phyloP scores from a whole-genome alignment of 23 tunicate genomes.

The Ciona savignyi region DNA sequence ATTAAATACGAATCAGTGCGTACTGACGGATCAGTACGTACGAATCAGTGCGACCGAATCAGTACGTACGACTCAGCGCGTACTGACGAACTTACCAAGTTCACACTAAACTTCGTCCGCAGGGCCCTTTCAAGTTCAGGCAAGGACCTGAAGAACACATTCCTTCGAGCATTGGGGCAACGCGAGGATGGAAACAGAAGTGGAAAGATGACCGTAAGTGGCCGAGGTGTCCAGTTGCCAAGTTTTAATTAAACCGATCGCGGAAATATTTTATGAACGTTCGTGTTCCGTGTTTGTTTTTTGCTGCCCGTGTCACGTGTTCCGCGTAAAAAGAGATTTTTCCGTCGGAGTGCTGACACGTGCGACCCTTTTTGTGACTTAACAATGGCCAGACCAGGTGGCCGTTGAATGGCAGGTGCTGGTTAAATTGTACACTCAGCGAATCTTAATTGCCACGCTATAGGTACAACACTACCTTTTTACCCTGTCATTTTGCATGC shows the following conservation, averaged over 20 bases:
- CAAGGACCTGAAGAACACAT: slow-evolving; percentile 41
- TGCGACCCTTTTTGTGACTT: neutral
- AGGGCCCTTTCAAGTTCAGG: slow-evolving; percentile 82
- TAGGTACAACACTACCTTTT: no score
- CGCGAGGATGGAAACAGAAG: slow-evolving; percentile 96
- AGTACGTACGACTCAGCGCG: no score
- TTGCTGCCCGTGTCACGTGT: no score
- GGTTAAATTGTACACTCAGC: neutral
- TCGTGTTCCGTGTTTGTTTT: no score
- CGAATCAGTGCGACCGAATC: no score
- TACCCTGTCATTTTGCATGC: no score
- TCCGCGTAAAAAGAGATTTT: no score
- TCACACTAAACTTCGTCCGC: slow-evolving; percentile 7
- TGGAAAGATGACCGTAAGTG: slow-evolving; percentile 86
- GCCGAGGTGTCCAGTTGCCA: neutral
- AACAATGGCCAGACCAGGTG: neutral
- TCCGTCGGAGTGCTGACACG: neutral
- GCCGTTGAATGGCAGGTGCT: neutral
- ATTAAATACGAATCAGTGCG: no score
- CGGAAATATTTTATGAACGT: no score
- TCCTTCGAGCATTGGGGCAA: slow-evolving; percentile 80
- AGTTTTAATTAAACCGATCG: neutral
- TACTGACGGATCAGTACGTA: no score
- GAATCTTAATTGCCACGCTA: no score
- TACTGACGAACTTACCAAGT: no score